These are phyloP conservation scores for Seriola dumerili DNA, from an alignment of 2,113 vertebrate genomes.

Conservation along the genomic window DNA sequence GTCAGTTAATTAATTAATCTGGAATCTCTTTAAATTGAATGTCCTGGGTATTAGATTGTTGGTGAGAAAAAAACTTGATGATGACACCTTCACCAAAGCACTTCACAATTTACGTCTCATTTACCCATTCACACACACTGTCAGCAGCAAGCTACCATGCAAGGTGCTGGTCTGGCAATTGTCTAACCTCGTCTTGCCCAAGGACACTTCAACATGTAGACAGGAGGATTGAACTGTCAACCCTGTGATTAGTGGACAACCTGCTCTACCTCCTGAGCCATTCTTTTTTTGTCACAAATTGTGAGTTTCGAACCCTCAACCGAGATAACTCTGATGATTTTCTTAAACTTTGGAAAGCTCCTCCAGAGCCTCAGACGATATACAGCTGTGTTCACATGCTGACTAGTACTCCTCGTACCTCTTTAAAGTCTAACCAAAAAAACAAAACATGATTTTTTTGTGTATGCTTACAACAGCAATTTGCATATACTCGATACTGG, in stretches of 20 bases:
- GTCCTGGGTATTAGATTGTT: no score
- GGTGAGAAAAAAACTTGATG: no score
- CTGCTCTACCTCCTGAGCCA: no score
- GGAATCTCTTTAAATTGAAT: no score
- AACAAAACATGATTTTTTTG: neutral
- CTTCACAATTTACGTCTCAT: neutral
- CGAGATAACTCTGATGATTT: neutral
- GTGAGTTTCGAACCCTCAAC: neutral
- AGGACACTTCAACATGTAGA: no score
- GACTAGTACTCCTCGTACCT: neutral
- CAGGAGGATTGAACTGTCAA: neutral
- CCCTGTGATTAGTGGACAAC: neutral
- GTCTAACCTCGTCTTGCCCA: no score
- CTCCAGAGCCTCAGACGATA: neutral
- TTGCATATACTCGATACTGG: neutral
- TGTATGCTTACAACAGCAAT: neutral
- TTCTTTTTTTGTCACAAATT: neutral
- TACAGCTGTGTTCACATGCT: neutral
- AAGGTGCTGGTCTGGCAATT: neutral
- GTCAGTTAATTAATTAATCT: neutral
- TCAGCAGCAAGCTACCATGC: neutral
- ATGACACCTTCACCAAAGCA: no score
- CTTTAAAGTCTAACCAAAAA: neutral
- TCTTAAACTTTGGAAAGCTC: neutral
- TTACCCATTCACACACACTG: neutral